Evolutionary conservation across 1,140 invertebrate species (phyloP).

Genomic region (Ganaspis sp.): DNA sequence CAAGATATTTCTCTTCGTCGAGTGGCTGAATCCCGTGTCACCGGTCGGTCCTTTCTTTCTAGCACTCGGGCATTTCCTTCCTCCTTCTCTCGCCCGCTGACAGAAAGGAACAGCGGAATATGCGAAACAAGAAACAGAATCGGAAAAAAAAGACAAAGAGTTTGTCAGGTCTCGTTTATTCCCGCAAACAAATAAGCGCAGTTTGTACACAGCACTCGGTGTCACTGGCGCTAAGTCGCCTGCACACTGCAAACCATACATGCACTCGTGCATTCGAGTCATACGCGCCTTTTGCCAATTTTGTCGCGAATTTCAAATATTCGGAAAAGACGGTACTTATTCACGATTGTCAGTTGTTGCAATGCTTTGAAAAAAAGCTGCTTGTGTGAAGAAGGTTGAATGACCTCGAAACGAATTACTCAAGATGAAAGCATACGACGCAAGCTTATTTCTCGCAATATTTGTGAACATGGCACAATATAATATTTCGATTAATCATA

Average conservation of each 20-base stretch:
- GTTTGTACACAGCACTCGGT: slow-evolving; percentile 6
- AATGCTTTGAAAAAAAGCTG: not conserved
- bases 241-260: slow-evolving; percentile 58
- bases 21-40: slow-evolving; percentile 33
- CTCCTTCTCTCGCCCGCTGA: slow-evolving; percentile 39
- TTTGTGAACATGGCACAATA: not conserved
- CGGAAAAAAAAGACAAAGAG: slow-evolving; percentile 10
- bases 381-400: slow-evolving; percentile 3
- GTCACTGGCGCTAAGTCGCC: slow-evolving; percentile 49
- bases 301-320: slow-evolving; percentile 2
- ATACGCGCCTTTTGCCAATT: slow-evolving; percentile 8
- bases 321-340: not conserved
- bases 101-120: slow-evolving; percentile 10
- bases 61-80: slow-evolving; percentile 2
- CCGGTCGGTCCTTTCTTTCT: slow-evolving; percentile 13
- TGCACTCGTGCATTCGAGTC: slow-evolving; percentile 51
- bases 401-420: not conserved
- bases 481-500: slow-evolving; percentile 26
- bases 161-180: slow-evolving; percentile 34
- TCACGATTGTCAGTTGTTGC: too few species aligned
- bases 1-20: slow-evolving; percentile 22
- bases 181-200: slow-evolving; percentile 33
- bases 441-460: not conserved
- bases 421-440: slow-evolving; percentile 11
- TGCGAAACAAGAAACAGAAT: slow-evolving; percentile 28